These are phyloP conservation scores for Jacana jacana DNA, from an alignment of 2,113 vertebrate species.

Conservation along the genomic window DNA sequence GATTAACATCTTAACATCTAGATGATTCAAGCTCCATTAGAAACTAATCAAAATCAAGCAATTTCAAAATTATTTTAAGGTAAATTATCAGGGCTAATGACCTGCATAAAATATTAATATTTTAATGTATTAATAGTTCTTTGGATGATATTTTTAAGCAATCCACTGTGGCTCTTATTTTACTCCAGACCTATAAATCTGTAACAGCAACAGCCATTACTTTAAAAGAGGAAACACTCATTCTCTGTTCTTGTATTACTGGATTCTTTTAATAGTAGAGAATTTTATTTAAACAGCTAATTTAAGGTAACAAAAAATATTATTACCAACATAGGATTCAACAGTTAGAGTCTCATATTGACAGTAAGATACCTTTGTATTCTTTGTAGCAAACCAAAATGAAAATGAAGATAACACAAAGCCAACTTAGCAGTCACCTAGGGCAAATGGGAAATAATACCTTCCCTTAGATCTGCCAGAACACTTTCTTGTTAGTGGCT, in stretches of 20 bases:
- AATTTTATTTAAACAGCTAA: background rate
- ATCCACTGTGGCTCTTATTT: background rate
- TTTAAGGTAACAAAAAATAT: background rate
- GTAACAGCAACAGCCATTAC: background rate
- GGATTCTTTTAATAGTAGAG: background rate
- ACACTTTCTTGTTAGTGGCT: background rate
- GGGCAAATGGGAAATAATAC: background rate
- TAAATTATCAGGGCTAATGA: conserved; percentile 41
- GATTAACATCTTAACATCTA: conserved; percentile 19
- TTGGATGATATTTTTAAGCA: background rate
- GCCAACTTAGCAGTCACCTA: background rate
- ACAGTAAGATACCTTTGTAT: background rate
- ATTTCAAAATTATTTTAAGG: conserved; percentile 44
- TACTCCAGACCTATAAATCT: background rate
- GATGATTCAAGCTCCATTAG: background rate
- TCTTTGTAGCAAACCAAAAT: background rate
- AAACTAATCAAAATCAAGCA: conserved; percentile 38
- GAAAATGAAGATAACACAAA: background rate
- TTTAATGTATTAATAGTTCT: background rate
- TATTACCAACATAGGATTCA: background rate
- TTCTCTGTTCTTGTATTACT: background rate
- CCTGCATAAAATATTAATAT: conserved; percentile 46
- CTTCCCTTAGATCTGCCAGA: background rate
- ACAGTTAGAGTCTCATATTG: background rate
- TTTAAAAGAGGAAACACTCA: background rate